Base-by-base conservation (phyloP, 2,113 vertebrate species). In the Poeciliopsis occidentalis region DNA sequence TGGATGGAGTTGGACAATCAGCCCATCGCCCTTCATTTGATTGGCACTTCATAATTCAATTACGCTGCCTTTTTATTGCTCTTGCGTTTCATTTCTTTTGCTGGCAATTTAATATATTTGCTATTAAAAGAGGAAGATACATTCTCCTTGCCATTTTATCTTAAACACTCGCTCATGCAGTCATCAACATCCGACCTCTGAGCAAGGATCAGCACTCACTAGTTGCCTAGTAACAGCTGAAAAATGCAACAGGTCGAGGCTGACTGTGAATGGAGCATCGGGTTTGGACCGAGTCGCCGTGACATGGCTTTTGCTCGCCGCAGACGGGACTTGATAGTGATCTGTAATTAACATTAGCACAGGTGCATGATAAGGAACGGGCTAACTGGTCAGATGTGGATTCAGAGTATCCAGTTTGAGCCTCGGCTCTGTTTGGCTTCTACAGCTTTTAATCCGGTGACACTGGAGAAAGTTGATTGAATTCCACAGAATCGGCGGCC, bases 201-300 rank as follows among this genome's bases (percentile, higher is more conserved):
- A 24, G 57, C 37, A 29, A 22, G 71, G 47, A 68, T 73, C 63
- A 30, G 69, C 62, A 76, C 29, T 1, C 27, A 71, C 51, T 32
- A 12, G 86, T 91, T 89, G 88, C 88, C 77, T 91, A 81, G 86
- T 64, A 88, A 89, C 87, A 64, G 11, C 12, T 44, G 29, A 63
- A 51, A 73, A 81, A 73, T n/a, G 81, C 87, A 83, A 85, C 82
- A 85, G 87, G 86, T 88, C 67, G 37, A 69, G 47, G 64, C 51
- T 34, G 66, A 31, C 32, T 51, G 64, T 73, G 79, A 68, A 10
- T n/a, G 24, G 51, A 57, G 24, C 51, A 24, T 57, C 22, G 51
- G 51, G 51, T 57, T 57, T 57, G 51, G 51, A 11, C 8, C 7
- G 51, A 57, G 51, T 57, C 51, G 51, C 51, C 3, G 51, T 57